Base-by-base conservation (phyloP, 2,888 invertebrate species). In the Diarsia brunnea region DNA sequence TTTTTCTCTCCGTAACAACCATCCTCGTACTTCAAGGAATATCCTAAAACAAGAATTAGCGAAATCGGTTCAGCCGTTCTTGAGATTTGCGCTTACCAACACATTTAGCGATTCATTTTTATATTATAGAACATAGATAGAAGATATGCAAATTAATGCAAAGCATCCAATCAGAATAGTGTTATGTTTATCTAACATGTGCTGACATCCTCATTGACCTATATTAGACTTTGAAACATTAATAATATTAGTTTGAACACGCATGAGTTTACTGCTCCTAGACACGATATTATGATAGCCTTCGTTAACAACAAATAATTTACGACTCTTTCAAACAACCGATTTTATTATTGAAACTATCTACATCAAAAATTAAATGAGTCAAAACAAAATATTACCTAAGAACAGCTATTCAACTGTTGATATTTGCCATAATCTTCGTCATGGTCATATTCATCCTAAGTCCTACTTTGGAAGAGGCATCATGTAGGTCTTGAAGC, bases 281-380 rank as follows among this genome's bases (percentile, higher is more conserved):
- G 67, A 66, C 83, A 82, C 78, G 82, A 87, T 75, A 80, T 73
- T 64, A 27, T 77, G 79, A 86, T 82, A 69, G 66, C 74, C 66
- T 27, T 73, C 69, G 84, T 84, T 78, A 78, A 75, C 72, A 82
- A 84, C 66, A 78, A 71, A 69, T 78, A 69, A 79, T 80, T 86
- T 87, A 83, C 60, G 69, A 69, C 70, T 64, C 31, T 82, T 81
- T 58, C 27, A 65, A 78, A 77, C 66, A 71, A 47, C 38, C 0
- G 21, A 51, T 65, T 72, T 81, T 78, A 61, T 66, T 70, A 73
- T 53, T 61, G 14, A 60, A 60, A 60, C 58, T 76, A 10, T 43
- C 27, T 60, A 10, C 19, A 14, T 43, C 1, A 45, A 21, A 58
- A 78, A 60, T 38, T 21, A 47, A 53, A 47, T 4, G 11, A 49